Base-by-base conservation (phyloP, 1,140 invertebrate genomes). In the Adoxophyes honmai region DNA sequence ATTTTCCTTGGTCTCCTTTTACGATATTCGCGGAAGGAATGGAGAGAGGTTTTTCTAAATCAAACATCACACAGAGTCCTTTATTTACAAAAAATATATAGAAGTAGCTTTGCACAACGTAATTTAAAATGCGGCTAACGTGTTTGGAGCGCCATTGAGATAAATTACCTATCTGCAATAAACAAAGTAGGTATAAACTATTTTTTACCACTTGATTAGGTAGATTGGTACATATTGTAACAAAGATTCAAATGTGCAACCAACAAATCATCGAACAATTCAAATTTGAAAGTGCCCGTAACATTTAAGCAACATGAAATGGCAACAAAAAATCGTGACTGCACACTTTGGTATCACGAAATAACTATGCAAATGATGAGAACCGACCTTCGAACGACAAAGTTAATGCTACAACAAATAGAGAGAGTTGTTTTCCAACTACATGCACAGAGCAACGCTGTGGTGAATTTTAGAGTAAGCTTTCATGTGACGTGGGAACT, bases 261-360 rank as follows among this genome's bases (percentile, higher is more conserved):
- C 5, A 48, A 42, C 38, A 44, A 44, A 16, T 39, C 15, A 48
- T 21, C 42, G 21, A 48, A 48, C 42, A 48, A 48, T 48, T 11
- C 42, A 33, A 48, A 33, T 48, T 48, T 48, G 70, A 76, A 75
- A 75, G 68, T 28, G 21, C 21, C 63, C 34, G 55, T 66, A 65
- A 70, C 63, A 66, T 73, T 69, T 70, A 60, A 54, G 57, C 57
- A 62, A 63, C 44, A 58, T 36, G 51, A 62, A 67, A 70, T 76
- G 64, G 63, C 70, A 76, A 67, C 70, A 75, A 66, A 58, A 66
- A 72, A 63, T 70, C 75, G 76, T 77, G 72, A 77, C 75, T 70
- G 57, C 59, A 70, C 60, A 60, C 60, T 74, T 67, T 64, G 35
- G 57, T 56, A 71, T 70, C 70, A 64, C 64, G 67, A 67, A 64